Conservation (phyloP, 2,797 vertebrate genomes). For the Enoplosus armatus region DNA sequence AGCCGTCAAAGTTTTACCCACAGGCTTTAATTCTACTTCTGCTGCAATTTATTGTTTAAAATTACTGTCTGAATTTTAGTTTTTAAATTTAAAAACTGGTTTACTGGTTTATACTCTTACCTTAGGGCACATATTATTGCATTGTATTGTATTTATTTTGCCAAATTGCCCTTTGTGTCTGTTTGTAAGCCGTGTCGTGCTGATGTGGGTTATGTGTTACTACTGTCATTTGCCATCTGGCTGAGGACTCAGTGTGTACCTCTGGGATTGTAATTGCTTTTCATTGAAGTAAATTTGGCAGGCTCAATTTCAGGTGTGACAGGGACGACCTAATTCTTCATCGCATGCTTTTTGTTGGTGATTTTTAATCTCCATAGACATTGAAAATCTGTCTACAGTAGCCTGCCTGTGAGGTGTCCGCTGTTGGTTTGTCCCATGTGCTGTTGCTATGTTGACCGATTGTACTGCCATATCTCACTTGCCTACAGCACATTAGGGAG, state of each 20-base stretch:
- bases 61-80: neutral
- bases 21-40: neutral
- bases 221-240: constrained; percentile 56
- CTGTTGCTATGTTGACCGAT: neutral
- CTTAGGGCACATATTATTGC: constrained; percentile 1
- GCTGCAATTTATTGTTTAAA: constrained; percentile 1
- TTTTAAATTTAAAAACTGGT: neutral
- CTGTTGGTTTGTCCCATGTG: constrained; percentile 10
- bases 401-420: constrained; percentile 2
- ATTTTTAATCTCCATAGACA: constrained; percentile 25
- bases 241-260: constrained; percentile 30
- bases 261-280: constrained; percentile 63
- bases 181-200: constrained; percentile 15
- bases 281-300: constrained; percentile 57
- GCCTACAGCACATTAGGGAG: constrained; percentile 45
- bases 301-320: constrained; percentile 60
- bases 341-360: constrained; percentile 4
- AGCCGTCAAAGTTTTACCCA: neutral
- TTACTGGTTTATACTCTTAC: neutral
- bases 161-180: constrained; percentile 16
- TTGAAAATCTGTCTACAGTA: constrained; percentile 23
- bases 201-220: constrained; percentile 33
- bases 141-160: neutral
- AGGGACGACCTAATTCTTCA: constrained; percentile 46
- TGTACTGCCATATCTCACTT: constrained; percentile 6